Evolutionary conservation across 2,888 invertebrate genomes (phyloP).

Genomic region (Celastrina argiolus): DNA sequence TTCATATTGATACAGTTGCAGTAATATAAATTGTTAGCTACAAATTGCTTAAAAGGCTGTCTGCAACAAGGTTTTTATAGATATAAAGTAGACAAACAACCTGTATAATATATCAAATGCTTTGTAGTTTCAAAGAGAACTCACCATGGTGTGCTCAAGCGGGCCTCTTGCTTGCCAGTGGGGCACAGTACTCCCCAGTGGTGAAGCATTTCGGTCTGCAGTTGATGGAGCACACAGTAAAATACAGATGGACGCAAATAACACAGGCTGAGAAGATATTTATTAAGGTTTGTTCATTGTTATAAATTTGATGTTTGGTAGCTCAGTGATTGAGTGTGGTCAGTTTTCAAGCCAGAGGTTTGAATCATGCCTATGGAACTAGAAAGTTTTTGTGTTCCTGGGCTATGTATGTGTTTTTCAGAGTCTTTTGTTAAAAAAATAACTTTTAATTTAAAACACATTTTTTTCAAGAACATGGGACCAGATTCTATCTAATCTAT

Average conservation of each 20-base stretch:
- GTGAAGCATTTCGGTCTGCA: constrained; percentile 95
- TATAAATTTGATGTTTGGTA: no score
- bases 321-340: no score
- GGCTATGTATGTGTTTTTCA: no score
- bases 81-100: not conserved
- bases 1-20: not conserved
- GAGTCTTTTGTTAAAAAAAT: no score
- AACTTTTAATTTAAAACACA: no score
- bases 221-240: constrained; percentile 94
- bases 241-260: constrained; percentile 94
- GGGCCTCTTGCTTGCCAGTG: constrained; percentile 87
- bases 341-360: no score
- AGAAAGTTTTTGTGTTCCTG: no score
- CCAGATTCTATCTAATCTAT: no score
- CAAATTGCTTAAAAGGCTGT: not conserved
- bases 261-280: constrained; percentile 91
- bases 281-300: constrained; percentile 84
- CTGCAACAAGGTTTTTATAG: not conserved
- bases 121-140: constrained; percentile 85
- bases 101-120: not conserved
- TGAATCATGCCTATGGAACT: no score
- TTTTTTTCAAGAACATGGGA: no score
- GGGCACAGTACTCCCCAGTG: constrained; percentile 84
- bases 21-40: not conserved
- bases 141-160: constrained; percentile 93